Evolutionary conservation across 2,113 vertebrate species (phyloP).

Genomic region (Microcebus murinus): DNA sequence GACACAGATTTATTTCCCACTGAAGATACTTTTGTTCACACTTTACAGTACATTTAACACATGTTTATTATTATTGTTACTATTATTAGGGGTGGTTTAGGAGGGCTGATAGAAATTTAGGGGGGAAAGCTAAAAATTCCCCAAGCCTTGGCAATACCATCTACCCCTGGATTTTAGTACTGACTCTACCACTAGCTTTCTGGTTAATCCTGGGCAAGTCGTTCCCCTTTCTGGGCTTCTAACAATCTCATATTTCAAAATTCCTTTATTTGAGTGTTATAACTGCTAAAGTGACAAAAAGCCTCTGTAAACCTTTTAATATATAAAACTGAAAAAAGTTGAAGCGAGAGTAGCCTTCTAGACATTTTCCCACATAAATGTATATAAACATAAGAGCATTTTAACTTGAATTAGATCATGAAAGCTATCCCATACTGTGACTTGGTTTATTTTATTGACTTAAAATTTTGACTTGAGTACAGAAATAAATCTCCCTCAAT

Average conservation of each 20-base stretch:
- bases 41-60: too few relatives aligned
- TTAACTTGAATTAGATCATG: not conserved
- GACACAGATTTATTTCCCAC: not conserved
- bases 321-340: not conserved
- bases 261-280: not conserved
- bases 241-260: not conserved
- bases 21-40: slow-evolving; percentile 48
- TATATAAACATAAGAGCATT: not conserved
- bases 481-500: not conserved
- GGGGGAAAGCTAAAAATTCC: too few relatives aligned
- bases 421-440: not conserved
- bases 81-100: not conserved
- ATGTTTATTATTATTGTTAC: not conserved
- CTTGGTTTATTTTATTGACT: not conserved
- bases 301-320: not conserved
- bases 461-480: not conserved
- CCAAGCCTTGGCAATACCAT: not conserved
- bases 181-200: not conserved
- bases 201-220: not conserved
- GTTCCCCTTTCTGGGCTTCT: not conserved
- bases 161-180: not conserved
- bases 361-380: not conserved
- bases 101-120: not conserved
- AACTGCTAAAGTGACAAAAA: not conserved
- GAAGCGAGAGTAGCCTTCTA: not conserved